A percentile compares a stretch with the other conserved stretches of the same genome.
These are phyloP conservation scores for Peromyscus aztecus DNA, from an alignment of 2,797 vertebrate species.

Conservation along the genomic window DNA sequence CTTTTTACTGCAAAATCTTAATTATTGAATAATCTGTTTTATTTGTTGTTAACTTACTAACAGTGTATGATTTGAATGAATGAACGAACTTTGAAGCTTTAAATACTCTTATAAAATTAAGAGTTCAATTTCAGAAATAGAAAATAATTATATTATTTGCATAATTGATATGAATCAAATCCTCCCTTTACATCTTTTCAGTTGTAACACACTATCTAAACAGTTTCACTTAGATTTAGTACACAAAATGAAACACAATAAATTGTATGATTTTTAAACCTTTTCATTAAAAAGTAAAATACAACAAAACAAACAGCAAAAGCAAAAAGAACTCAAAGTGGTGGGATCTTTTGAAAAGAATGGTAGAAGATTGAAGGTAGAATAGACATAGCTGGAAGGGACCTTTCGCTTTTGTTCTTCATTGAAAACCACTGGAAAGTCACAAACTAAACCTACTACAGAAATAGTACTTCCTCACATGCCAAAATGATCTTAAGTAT, in stretches of 20 bases:
- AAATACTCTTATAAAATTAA: not conserved
- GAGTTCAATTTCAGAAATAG: not conserved
- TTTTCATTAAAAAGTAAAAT: not conserved
- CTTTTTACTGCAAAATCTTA: not conserved
- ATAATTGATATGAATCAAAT: not conserved
- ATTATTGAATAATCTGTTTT: not conserved
- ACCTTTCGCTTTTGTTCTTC: not conserved
- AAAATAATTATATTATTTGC: slow-evolving; percentile 14
- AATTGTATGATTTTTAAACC: not conserved
- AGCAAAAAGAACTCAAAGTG: not conserved
- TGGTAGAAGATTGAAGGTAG: not conserved
- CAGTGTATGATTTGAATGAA: not conserved
- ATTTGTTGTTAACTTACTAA: slow-evolving; percentile 24
- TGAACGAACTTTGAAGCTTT: not conserved
- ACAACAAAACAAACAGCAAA: not conserved
- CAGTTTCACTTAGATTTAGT: not conserved
- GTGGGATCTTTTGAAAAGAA: not conserved
- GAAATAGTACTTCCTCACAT: not conserved
- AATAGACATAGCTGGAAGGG: not conserved
- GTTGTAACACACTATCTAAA: not conserved
- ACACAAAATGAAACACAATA: not conserved
- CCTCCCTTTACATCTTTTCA: not conserved
- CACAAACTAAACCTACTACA: not conserved
- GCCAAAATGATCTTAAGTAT: not conserved
- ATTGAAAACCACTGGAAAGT: not conserved